Conservation (phyloP, 1,140 invertebrate genomes). For the Antheraea mylitta region DNA sequence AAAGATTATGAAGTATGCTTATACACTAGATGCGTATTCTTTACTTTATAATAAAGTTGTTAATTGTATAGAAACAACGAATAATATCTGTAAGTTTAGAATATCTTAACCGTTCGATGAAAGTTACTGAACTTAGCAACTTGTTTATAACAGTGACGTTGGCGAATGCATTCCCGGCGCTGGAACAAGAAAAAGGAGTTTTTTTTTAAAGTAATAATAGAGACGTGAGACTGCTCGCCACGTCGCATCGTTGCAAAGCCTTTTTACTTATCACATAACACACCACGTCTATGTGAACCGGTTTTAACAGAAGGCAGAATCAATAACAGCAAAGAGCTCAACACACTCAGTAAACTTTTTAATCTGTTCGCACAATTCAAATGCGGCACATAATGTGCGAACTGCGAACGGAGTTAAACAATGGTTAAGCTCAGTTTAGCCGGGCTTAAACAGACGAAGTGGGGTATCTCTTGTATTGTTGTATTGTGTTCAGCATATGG, state of each 20-base stretch:
- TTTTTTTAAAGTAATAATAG: not conserved
- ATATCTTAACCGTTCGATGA: no score
- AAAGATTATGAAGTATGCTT: no score
- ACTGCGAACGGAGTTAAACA: conserved; percentile 24
- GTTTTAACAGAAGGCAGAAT: conserved; percentile 16
- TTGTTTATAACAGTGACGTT: no score
- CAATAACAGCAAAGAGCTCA: conserved; percentile 26
- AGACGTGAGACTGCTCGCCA: not conserved
- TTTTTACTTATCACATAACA: conserved; percentile 6
- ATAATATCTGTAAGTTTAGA: no score
- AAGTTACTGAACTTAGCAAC: no score
- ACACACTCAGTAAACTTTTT: conserved; percentile 40
- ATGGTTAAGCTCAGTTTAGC: conserved; percentile 30
- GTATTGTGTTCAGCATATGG: conserved; percentile 19
- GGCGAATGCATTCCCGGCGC: no score
- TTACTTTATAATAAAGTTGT: no score
- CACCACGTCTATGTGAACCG: not conserved
- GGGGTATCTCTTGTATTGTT: conserved; percentile 36
- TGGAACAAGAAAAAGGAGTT: not conserved
- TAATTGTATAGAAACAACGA: no score
- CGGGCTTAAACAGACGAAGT: conserved; percentile 36
- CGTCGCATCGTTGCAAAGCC: not conserved
- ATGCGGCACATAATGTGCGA: conserved; percentile 42
- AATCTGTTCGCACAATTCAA: conserved; percentile 45
- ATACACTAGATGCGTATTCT: no score